These are phyloP conservation scores for Trichogramma evanescens DNA, from an alignment of 2,888 invertebrate species.

Conservation along the genomic window DNA sequence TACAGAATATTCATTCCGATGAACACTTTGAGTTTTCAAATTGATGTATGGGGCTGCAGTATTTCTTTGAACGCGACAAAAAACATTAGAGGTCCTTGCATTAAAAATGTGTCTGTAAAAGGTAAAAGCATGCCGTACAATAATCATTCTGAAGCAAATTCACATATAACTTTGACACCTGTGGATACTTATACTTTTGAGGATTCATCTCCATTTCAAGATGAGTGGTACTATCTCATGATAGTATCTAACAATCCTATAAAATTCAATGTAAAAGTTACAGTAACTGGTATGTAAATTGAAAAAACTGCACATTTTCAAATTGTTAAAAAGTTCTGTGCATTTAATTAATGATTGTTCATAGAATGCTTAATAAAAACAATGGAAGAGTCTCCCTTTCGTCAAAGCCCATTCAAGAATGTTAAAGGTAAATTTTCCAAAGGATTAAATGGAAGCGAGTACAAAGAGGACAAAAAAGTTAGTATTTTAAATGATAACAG, in stretches of 20 bases:
- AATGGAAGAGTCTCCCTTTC: slow-evolving; percentile 30
- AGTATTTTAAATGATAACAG: background rate
- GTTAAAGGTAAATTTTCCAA: slow-evolving; percentile 21
- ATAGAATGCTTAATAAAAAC: slow-evolving; percentile 39
- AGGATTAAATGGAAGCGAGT: slow-evolving; percentile 1
- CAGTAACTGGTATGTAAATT: slow-evolving; percentile 33
- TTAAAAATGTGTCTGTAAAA: slow-evolving; percentile 41
- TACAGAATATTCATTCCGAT: slow-evolving; percentile 48
- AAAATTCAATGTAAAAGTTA: slow-evolving; percentile 44
- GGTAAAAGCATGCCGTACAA: slow-evolving; percentile 44
- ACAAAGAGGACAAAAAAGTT: background rate
- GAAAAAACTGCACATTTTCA: no score
- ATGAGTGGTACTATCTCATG: slow-evolving; percentile 49
- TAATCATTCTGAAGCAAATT: slow-evolving; percentile 32
- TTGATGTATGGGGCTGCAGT: slow-evolving; percentile 45
- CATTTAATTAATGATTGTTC: slow-evolving; percentile 6
- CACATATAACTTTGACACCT: slow-evolving; percentile 35
- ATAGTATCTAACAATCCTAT: slow-evolving; percentile 46
- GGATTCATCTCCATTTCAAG: slow-evolving; percentile 46
- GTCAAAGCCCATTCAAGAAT: slow-evolving; percentile 25
- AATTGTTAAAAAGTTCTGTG: no score
- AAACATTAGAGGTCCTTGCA: slow-evolving; percentile 35
- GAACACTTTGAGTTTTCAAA: slow-evolving; percentile 45
- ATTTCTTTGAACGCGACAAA: slow-evolving; percentile 33
- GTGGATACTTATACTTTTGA: slow-evolving; percentile 39